phyloP scores from a whole-genome alignment of 2,113 vertebrate species.

The Oncorhynchus gorbuscha region DNA sequence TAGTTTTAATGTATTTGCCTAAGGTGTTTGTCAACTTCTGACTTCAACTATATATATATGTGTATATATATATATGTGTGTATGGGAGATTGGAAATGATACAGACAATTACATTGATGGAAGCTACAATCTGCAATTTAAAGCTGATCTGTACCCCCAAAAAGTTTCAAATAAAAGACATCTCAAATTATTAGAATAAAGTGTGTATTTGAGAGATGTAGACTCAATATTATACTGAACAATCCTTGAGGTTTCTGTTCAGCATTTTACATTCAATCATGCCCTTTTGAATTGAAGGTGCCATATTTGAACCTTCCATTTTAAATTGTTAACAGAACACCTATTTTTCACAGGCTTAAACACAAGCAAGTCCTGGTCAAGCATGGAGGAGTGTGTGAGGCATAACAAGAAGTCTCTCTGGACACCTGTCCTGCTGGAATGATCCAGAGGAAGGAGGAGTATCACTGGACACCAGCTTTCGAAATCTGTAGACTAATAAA shows the following conservation, averaged over 20 bases:
- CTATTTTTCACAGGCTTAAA: constrained; percentile 2
- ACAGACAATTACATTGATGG: no score
- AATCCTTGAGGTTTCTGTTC: neutral
- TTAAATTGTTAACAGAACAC: neutral
- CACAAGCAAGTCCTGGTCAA: neutral
- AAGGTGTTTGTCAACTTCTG: no score
- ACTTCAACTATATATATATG: no score
- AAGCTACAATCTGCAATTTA: no score
- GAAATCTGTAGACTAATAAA: neutral
- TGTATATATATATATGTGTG: no score
- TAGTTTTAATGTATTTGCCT: no score
- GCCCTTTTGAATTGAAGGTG: neutral
- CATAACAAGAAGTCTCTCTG: neutral
- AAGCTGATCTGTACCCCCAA: no score
- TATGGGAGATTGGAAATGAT: no score
- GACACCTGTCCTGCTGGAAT: neutral
- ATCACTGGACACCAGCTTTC: neutral
- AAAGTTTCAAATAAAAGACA: no score
- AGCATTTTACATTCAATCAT: neutral
- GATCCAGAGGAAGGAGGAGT: neutral
- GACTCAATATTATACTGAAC: neutral
- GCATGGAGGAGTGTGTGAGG: neutral
- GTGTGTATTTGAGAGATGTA: neutral
- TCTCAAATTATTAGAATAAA: neutral
- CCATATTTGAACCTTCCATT: neutral